These are phyloP conservation scores for Diplogasteroides magnus DNA, from an alignment of 1,140 invertebrate species.

Conservation along the genomic window DNA sequence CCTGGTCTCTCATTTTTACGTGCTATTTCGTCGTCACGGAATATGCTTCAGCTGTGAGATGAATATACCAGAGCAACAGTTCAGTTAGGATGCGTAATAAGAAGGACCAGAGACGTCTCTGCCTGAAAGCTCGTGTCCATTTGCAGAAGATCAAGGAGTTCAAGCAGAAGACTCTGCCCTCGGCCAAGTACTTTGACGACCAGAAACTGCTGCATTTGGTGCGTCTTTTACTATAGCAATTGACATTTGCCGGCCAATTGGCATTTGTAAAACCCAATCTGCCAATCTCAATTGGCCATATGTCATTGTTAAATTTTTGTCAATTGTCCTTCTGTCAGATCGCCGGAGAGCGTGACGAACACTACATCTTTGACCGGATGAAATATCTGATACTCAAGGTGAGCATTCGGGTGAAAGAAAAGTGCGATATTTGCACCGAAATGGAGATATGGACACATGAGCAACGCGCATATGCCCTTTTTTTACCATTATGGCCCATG, in stretches of 20 bases:
- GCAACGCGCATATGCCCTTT: no score
- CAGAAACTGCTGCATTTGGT: slow-evolving; percentile 52
- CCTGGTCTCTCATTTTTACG: no score
- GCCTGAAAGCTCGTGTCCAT: neutral
- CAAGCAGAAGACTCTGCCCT: slow-evolving; percentile 51
- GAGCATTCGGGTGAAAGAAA: neutral
- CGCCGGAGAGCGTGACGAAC: slow-evolving; percentile 50
- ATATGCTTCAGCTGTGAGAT: no score
- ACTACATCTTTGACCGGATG: slow-evolving; percentile 50
- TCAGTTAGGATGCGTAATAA: no score
- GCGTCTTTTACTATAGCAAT: neutral
- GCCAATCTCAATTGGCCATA: slow-evolving; percentile 8
- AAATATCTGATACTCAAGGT: slow-evolving; percentile 36
- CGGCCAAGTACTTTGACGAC: slow-evolving; percentile 54
- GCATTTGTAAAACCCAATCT: slow-evolving; percentile 1
- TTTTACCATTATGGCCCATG: no score
- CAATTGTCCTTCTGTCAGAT: slow-evolving; percentile 35
- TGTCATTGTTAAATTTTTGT: neutral
- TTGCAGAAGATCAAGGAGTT: slow-evolving; percentile 33
- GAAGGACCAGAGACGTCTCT: neutral
- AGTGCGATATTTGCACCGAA: no score
- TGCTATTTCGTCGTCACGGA: no score
- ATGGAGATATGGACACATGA: no score
- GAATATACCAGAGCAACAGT: no score
- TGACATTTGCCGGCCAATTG: neutral